Percentiles rank a stretch among this genome's conserved stretches.
Evolutionary conservation across 2,888 invertebrate species (phyloP).

Genomic region (Ischnura elegans): DNA sequence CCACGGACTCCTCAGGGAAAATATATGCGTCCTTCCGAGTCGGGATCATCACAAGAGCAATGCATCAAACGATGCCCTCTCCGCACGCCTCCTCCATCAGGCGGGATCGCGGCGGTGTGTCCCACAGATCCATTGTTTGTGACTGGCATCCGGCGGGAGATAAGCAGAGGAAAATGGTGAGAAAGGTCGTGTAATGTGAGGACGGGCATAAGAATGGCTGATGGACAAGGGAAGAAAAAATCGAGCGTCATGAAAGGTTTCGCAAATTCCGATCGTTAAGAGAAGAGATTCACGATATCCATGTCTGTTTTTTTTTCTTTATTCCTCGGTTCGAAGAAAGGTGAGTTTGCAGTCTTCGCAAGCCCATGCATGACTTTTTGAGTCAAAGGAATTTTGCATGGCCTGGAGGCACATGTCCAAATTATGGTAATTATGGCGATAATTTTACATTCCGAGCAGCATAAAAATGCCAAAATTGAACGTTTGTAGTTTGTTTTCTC

Average conservation of each 20-base stretch:
- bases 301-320: not conserved
- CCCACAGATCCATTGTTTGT: constrained; percentile 45
- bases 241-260: not conserved
- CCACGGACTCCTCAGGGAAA: not conserved
- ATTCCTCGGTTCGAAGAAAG: no score
- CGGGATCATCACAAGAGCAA: constrained; percentile 37
- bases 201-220: not conserved
- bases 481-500: no score
- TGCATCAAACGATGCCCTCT: constrained; percentile 39
- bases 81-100: constrained; percentile 22
- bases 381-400: no score
- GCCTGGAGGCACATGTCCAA: no score
- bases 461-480: no score
- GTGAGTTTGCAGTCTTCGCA: no score
- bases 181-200: constrained; percentile 8
- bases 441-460: no score
- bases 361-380: no score
- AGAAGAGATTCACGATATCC: not conserved
- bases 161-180: constrained; percentile 16
- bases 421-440: no score
- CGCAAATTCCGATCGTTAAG: not conserved
- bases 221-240: not conserved
- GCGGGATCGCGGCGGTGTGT: not conserved
- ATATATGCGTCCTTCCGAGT: constrained; percentile 21
- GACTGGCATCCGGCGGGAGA: constrained; percentile 25